A percentile compares a stretch with the other conserved stretches of the same genome.
These are phyloP conservation scores for Coptodon rendalli DNA, from an alignment of 2,113 vertebrate species.

Conservation along the genomic window DNA sequence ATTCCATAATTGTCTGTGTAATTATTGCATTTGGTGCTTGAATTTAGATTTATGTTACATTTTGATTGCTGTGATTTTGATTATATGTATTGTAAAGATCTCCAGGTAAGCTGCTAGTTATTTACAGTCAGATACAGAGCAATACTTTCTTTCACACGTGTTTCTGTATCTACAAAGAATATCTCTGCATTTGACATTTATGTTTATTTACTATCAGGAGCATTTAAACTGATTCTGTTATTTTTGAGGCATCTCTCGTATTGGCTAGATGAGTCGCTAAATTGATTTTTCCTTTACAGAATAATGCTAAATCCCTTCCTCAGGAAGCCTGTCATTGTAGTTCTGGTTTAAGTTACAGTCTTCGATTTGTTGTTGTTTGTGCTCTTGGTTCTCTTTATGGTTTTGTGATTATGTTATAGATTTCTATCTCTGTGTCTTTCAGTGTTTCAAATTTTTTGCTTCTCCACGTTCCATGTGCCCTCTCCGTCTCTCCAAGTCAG, in stretches of 20 bases:
- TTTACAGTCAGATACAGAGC: no score
- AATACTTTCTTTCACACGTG: no score
- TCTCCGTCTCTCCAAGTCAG: background rate
- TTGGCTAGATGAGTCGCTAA: background rate
- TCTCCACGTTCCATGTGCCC: background rate
- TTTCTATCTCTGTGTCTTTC: background rate
- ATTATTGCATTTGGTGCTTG: background rate
- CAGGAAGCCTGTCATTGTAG: background rate
- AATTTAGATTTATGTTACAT: background rate
- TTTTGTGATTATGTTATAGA: background rate
- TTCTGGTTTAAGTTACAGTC: background rate
- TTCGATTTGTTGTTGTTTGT: background rate
- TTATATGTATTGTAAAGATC: no score
- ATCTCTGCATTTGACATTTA: no score
- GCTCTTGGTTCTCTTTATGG: accelerated
- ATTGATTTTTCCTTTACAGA: background rate
- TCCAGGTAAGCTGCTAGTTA: no score
- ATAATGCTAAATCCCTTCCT: background rate
- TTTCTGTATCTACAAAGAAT: no score
- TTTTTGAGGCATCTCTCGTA: background rate
- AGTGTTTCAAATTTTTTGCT: no score
- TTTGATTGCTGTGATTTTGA: background rate
- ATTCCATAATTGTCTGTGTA: background rate
- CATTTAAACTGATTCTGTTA: background rate
- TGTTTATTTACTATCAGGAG: background rate